Evolutionary conservation across 1,140 invertebrate species (phyloP).

Genomic region (Zaprionus africanus): DNA sequence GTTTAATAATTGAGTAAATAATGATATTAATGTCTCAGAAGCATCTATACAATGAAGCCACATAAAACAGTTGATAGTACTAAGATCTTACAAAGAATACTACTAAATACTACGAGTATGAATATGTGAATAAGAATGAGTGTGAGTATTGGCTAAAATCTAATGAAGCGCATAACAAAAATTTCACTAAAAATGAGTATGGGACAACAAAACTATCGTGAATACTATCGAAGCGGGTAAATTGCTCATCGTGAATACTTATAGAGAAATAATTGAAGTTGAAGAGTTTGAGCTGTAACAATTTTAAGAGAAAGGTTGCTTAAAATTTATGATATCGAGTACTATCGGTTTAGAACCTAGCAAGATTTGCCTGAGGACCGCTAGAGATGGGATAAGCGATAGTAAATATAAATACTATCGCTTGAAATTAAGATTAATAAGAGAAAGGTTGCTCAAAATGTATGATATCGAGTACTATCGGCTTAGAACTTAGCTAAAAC

Average conservation of each 20-base stretch:
- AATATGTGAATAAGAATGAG: slow-evolving; percentile 3
- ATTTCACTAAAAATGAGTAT: neutral
- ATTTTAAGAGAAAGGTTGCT: no score
- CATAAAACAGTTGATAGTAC: neutral
- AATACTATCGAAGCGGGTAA: neutral
- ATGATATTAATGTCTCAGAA: neutral
- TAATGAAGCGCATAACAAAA: neutral
- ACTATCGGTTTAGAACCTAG: no score
- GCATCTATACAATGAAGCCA: neutral
- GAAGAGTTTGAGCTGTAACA: neutral
- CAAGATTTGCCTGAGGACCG: no score
- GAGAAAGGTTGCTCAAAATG: no score
- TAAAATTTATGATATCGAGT: no score
- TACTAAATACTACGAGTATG: neutral
- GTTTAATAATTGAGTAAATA: neutral
- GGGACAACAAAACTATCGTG: neutral
- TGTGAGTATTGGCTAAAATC: neutral
- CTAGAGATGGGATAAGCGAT: neutral
- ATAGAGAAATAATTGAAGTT: neutral
- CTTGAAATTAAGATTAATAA: no score
- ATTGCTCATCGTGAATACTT: no score
- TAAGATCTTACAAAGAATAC: neutral
- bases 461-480: no score
- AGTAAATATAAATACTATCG: no score
- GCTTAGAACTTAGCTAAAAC: no score